Percentiles rank a stretch among this genome's conserved stretches.
Conservation (phyloP, 1,140 invertebrate genomes). For the Bombus waltoni region DNA sequence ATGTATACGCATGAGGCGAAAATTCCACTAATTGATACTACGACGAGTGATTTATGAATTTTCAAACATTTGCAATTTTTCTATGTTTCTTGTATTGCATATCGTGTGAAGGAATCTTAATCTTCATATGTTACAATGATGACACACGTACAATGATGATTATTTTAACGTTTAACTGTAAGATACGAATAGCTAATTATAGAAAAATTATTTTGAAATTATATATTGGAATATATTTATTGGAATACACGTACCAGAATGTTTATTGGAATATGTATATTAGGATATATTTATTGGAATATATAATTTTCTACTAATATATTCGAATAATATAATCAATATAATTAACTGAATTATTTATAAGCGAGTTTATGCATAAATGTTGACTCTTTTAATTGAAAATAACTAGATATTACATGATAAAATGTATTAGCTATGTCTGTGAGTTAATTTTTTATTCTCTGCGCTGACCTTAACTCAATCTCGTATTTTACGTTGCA, state of each 20-base stretch:
- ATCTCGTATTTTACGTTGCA: constrained; percentile 1
- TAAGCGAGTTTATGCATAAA: not conserved
- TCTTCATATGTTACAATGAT: no score
- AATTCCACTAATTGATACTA: not conserved
- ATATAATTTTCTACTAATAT: not conserved
- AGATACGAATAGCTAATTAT: no score
- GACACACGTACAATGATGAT: not conserved
- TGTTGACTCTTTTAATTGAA: not conserved
- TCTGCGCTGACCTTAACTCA: not conserved
- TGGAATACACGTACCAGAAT: no score
- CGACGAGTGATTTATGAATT: not conserved
- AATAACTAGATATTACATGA: not conserved
- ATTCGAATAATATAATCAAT: not conserved
- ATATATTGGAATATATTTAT: no score
- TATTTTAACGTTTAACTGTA: not conserved
- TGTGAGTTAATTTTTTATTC: not conserved
- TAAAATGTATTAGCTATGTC: not conserved
- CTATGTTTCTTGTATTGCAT: no score
- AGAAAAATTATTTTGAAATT: no score
- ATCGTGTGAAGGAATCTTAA: no score
- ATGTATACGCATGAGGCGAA: not conserved
- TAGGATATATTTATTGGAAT: no score
- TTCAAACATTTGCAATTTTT: not conserved
- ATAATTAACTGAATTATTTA: not conserved
- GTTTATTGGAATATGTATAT: no score